Percentiles rank a stretch among this genome's conserved stretches.
phyloP scores from a whole-genome alignment of 2,113 vertebrate species.

The Engraulis encrasicolus region DNA sequence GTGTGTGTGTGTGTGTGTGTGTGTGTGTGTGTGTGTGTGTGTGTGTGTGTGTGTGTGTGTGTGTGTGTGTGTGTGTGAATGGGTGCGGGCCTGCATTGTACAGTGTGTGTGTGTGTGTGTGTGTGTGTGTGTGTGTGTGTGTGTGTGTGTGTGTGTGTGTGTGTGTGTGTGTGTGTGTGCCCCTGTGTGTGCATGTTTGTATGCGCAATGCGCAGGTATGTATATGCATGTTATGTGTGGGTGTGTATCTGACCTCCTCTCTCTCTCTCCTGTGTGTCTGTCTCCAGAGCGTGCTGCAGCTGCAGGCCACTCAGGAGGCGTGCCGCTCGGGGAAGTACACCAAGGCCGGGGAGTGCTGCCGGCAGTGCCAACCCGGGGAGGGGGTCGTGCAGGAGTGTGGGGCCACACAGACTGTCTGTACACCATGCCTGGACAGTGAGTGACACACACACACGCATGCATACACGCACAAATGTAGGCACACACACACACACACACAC shows the following conservation, averaged over 20 bases:
- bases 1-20: not conserved
- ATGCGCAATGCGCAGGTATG: not conserved
- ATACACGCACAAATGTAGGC: too few species aligned
- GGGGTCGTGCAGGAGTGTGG: constrained; percentile 83
- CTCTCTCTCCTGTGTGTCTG: not conserved
- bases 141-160: not conserved
- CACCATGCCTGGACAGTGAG: constrained; percentile 94
- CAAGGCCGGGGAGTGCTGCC: constrained; percentile 83
- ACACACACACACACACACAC: not conserved
- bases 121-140: not conserved
- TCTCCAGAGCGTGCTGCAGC: constrained; percentile 60
- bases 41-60: too few species aligned
- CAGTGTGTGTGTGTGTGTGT: too few species aligned
- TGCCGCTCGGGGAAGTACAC: constrained; percentile 80
- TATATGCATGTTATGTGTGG: not conserved
- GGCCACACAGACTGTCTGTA: constrained; percentile 83
- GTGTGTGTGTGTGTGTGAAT: too few species aligned
- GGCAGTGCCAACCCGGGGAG: constrained; percentile 85
- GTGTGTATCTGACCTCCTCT: not conserved
- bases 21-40: too few species aligned
- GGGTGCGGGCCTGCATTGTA: too few species aligned
- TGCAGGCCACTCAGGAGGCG: constrained; percentile 55
- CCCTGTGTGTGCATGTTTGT: constrained; percentile 20
- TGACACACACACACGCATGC: constrained; percentile 50
- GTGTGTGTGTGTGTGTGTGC: constrained; percentile 23